Percentiles rank a stretch among this genome's conserved stretches.
Evolutionary conservation across 2,113 vertebrate species (phyloP).

Genomic region (Leucoraja erinaceus): DNA sequence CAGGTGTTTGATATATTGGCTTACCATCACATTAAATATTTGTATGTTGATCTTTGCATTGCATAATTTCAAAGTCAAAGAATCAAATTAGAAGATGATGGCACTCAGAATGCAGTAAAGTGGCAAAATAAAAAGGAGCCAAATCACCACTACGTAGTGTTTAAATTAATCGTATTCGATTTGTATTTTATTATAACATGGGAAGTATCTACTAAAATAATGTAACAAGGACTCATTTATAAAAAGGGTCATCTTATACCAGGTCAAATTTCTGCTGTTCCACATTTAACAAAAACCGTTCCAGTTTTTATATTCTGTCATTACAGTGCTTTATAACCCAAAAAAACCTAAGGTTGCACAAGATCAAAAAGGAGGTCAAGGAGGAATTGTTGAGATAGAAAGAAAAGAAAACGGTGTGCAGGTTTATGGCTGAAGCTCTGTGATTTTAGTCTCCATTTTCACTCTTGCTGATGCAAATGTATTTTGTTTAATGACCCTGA

Average conservation of each 20-base stretch:
- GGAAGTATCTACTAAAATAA: not conserved
- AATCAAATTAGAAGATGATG: conserved; percentile 11
- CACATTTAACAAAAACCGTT: not conserved
- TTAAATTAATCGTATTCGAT: not conserved
- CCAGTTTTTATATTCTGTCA: not conserved
- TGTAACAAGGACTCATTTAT: not conserved
- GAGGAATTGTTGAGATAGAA: conserved; percentile 21
- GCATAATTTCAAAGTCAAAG: conserved; percentile 25
- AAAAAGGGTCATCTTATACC: not conserved
- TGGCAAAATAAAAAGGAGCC: not conserved
- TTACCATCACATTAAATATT: not conserved
- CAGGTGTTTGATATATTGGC: not conserved
- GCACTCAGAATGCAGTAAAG: not conserved
- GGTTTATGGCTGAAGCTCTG: conserved; percentile 9
- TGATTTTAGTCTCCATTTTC: conserved; percentile 47
- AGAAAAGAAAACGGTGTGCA: conserved; percentile 9
- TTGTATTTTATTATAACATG: not conserved
- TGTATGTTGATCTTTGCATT: conserved; percentile 4
- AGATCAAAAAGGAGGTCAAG: conserved; percentile 33
- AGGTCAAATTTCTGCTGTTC: not conserved
- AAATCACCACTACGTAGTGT: not conserved
- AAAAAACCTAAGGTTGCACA: not conserved
- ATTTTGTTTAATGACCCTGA: conserved; percentile 83
- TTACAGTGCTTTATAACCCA: not conserved
- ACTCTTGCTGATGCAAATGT: conserved; percentile 78